Conservation (phyloP, 2,888 invertebrate genomes). For the Gari tellinella region DNA sequence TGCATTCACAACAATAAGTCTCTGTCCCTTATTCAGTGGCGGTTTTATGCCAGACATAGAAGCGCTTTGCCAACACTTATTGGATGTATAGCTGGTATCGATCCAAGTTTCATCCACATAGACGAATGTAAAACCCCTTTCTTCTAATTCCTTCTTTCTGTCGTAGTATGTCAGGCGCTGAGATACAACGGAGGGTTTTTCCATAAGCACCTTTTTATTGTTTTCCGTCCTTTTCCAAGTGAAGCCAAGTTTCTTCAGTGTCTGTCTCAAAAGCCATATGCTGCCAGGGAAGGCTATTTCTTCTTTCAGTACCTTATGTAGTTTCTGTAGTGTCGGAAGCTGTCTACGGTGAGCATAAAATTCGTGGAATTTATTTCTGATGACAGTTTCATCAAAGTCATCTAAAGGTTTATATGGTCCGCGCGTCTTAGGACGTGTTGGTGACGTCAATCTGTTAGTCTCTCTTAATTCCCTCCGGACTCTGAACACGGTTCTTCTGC, state of each 20-base stretch:
- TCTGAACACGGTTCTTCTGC: neutral
- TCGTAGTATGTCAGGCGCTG: constrained; percentile 15
- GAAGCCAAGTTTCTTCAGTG: constrained; percentile 10
- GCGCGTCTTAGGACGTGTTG: neutral
- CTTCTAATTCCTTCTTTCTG: constrained; percentile 14
- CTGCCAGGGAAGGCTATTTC: constrained; percentile 21
- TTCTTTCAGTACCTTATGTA: no score
- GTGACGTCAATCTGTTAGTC: constrained; percentile 1
- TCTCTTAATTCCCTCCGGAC: neutral
- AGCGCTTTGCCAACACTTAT: constrained; percentile 33
- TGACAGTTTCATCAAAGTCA: constrained; percentile 14
- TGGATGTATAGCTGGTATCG: constrained; percentile 23
- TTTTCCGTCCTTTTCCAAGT: constrained; percentile 18
- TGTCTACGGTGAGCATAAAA: constrained; percentile 17
- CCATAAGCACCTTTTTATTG: constrained; percentile 26
- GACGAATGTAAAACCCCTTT: constrained; percentile 10
- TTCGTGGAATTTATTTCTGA: constrained; percentile 10
- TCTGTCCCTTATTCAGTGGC: constrained; percentile 17
- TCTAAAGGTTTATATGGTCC: constrained; percentile 12
- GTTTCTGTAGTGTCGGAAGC: constrained; percentile 5
- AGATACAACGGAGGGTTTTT: constrained; percentile 6
- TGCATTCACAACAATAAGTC: constrained; percentile 33
- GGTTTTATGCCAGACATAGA: neutral
- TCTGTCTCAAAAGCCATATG: neutral
- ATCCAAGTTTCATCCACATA: constrained; percentile 41